Evolutionary conservation across 2,113 vertebrate genomes (phyloP), one percentile per base, ranked within the genome.

Genomic region (Brachyhypopomus occidentalis): DNA sequence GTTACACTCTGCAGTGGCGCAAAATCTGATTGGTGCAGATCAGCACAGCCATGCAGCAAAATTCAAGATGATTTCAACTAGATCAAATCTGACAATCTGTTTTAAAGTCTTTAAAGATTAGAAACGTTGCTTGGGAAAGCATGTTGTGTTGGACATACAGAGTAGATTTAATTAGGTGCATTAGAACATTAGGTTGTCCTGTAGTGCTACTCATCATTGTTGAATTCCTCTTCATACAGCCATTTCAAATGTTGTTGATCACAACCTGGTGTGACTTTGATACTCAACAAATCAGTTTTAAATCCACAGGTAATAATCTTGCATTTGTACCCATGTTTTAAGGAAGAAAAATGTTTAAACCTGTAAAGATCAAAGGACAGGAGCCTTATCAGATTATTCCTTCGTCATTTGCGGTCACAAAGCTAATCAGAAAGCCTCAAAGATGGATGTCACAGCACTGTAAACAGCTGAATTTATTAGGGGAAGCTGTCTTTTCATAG

Each of bases 381-480:
- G 34, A 52, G 56, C 30, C 52, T 48, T 74, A 78, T 38, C 75
- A 83, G 81, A 59, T 16, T 41, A 17, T 83, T 55, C 70, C 70
- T 77, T 70, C 66, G 48, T 83, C 62, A 56, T 73, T 71, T 88
- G 78, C 75, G 77, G 60, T 71, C 79, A 83, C 81, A 84, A 83
- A 82, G 83, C 82, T 5, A 60, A 72, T 69, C 69, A 79, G 80
- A 80, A 75, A 82, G 69, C 74, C 72, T 86, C 77, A 77, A 72
- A 64, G 77, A 66, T 77, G 55, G 80, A 58, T 84, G 88, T 73
- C 81, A 84, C 77, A 82, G 82, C 58, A 84, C 85, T 85, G 79
- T 90, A 89, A 91, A 91, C 86, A 92, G 80, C 81, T 71, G 76
- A 86, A 87, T 88, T 87, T 87, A 89, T 90, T 80, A 73, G 79